These are phyloP conservation scores for Halcyon leucocephala DNA, from an alignment of 2,797 vertebrate species.

Conservation along the genomic window DNA sequence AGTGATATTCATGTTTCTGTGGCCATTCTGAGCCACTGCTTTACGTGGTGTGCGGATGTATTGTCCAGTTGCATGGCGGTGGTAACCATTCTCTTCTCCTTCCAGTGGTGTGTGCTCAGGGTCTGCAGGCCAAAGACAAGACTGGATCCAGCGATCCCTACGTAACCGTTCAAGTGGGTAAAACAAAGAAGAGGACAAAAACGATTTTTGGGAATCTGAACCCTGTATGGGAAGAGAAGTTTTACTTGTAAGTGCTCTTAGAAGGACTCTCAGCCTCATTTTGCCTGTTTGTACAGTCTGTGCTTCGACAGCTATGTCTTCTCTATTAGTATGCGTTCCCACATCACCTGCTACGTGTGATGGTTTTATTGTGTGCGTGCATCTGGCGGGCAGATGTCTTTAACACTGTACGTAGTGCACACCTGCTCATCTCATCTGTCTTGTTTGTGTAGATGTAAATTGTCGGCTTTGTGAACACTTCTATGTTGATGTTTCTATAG, in stretches of 20 bases:
- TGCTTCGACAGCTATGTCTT: background rate
- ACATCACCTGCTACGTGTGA: background rate
- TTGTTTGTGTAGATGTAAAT: background rate
- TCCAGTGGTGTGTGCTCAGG: conserved; percentile 95
- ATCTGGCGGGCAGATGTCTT: background rate
- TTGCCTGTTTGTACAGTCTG: background rate
- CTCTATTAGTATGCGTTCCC: background rate
- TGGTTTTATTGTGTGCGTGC: background rate
- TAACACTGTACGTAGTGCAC: fast-evolving
- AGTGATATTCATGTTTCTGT: background rate
- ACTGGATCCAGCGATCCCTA: conserved; percentile 98
- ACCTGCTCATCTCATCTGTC: background rate
- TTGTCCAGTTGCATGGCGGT: background rate
- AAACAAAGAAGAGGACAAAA: conserved; percentile 98
- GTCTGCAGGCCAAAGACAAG: conserved; percentile 98
- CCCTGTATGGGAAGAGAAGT: conserved; percentile 98
- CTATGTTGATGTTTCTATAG: background rate
- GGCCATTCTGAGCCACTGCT: background rate
- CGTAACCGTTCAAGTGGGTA: conserved; percentile 97
- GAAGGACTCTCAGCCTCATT: background rate
- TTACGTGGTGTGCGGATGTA: fast-evolving
- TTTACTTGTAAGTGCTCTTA: conserved; percentile 91
- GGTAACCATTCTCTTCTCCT: background rate
- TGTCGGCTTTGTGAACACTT: background rate
- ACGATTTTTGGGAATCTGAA: conserved; percentile 98